Evolutionary conservation across 2,888 invertebrate species (phyloP).

Genomic region (Phlogophora meticulosa): DNA sequence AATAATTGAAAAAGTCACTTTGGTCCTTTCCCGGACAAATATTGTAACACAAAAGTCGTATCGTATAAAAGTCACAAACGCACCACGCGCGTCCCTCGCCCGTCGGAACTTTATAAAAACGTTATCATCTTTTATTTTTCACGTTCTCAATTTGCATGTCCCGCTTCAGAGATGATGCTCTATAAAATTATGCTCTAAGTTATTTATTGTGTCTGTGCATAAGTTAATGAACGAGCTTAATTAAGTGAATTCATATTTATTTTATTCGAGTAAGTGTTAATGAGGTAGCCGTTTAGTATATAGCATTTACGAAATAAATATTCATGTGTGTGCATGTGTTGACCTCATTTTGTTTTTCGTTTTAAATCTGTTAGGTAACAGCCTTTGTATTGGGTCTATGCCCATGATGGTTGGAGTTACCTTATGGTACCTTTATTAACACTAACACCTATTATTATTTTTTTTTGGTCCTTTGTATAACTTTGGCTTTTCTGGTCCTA

Average conservation of each 20-base stretch:
- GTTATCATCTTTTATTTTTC: conserved; percentile 89
- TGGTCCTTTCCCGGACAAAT: too few relatives aligned
- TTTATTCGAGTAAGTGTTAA: conserved; percentile 62
- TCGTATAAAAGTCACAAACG: conserved; percentile 73
- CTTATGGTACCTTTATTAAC: not conserved
- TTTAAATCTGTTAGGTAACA: conserved; percentile 12
- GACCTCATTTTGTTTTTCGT: conserved; percentile 31
- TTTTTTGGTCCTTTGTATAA: not conserved
- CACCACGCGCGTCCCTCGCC: conserved; percentile 70
- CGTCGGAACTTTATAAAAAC: conserved; percentile 87
- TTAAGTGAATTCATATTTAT: conserved; percentile 61
- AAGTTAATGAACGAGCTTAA: conserved; percentile 80
- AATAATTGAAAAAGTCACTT: too few relatives aligned
- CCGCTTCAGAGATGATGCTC: conserved; percentile 88
- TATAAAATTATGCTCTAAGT: conserved; percentile 85
- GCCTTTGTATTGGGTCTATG: not conserved
- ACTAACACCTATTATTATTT: not conserved
- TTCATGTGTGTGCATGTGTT: conserved; percentile 42
- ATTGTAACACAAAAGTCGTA: conserved; percentile 49
- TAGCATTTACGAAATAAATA: conserved; percentile 48
- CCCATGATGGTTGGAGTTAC: not conserved
- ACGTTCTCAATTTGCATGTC: conserved; percentile 88
- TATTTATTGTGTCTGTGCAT: conserved; percentile 84
- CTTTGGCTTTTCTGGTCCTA: not conserved
- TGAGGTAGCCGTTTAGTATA: conserved; percentile 52